Percentiles rank a stretch among this genome's conserved stretches.
These are phyloP conservation scores for Potorous gilbertii DNA, from an alignment of 2,797 vertebrate genomes.

Conservation along the genomic window DNA sequence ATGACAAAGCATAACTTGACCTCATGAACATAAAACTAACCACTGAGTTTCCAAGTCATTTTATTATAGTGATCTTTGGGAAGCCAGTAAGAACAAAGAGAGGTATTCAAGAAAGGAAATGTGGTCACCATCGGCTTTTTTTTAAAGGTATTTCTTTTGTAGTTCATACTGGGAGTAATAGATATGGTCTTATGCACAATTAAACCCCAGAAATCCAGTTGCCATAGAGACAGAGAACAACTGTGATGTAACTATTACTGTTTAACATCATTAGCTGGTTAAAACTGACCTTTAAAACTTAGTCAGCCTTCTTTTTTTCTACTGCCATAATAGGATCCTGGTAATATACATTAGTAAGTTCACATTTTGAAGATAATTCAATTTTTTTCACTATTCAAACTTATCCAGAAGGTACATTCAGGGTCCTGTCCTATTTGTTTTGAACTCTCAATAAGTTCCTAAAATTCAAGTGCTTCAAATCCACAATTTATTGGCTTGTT, in stretches of 20 bases:
- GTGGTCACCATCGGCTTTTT: slow-evolving; percentile 44
- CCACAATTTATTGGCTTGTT: neutral
- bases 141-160: slow-evolving; percentile 78
- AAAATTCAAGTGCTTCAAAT: slow-evolving; percentile 34
- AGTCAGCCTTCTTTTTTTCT: slow-evolving; percentile 44
- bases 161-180: slow-evolving; percentile 80
- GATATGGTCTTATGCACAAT: slow-evolving; percentile 55
- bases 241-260: slow-evolving; percentile 13
- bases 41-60: neutral
- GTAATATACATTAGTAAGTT: neutral
- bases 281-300: slow-evolving; percentile 54
- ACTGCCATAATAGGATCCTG: slow-evolving; percentile 34
- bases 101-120: neutral
- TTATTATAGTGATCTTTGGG: slow-evolving; percentile 21
- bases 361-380: slow-evolving; percentile 24
- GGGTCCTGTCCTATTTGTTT: neutral
- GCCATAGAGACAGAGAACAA: slow-evolving; percentile 37
- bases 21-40: neutral
- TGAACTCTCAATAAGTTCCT: neutral
- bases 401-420: neutral
- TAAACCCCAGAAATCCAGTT: slow-evolving; percentile 21
- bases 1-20: neutral
- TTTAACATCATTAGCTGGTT: slow-evolving; percentile 39
- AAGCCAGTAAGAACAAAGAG: neutral
- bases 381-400: slow-evolving; percentile 32